phyloP scores from a whole-genome alignment of 92 coral and sea anemone species.

The Epizoanthus stellaris region DNA sequence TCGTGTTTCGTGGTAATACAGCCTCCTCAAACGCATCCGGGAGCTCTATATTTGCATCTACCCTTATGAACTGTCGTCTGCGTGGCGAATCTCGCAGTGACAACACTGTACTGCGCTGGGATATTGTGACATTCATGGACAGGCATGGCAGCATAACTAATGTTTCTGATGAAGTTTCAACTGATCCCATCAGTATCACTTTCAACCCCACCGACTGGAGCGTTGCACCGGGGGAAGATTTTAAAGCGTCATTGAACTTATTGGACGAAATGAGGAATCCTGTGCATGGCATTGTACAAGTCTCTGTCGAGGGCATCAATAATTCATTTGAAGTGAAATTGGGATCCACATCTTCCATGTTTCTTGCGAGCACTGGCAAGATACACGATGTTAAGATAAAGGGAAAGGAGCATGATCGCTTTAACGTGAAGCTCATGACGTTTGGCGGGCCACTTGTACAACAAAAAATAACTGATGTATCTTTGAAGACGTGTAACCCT shows the following conservation, averaged over 20 bases:
- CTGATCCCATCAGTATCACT: constrained; percentile 72
- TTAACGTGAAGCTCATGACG: constrained; percentile 58
- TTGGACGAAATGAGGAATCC: constrained; percentile 70
- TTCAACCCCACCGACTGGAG: constrained; percentile 64
- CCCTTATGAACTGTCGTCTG: constrained; percentile 73
- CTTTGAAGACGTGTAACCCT: constrained; percentile 59
- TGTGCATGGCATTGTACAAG: constrained; percentile 72
- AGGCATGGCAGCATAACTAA: constrained; percentile 37
- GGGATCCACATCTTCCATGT: constrained; percentile 62
- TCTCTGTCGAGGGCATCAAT: constrained; percentile 31
- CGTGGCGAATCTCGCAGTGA: constrained; percentile 68
- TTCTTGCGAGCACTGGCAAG: constrained; percentile 53
- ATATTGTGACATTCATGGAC: constrained; percentile 63
- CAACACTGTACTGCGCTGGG: constrained; percentile 72
- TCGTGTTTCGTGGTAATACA: constrained; percentile 74
- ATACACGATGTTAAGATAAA: constrained; percentile 44
- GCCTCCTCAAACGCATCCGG: constrained; percentile 57
- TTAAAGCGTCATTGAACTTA: constrained; percentile 63
- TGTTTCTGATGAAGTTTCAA: constrained; percentile 63
- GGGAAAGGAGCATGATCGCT: constrained; percentile 54
- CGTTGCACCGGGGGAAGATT: constrained; percentile 78
- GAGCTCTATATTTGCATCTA: constrained; percentile 77
- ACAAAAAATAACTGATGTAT: constrained; percentile 36
- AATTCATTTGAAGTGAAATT: constrained; percentile 44
- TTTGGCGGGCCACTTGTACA: constrained; percentile 58